Conservation (phyloP, 2,797 vertebrate species). For the Pantherophis alleghaniensis region DNA sequence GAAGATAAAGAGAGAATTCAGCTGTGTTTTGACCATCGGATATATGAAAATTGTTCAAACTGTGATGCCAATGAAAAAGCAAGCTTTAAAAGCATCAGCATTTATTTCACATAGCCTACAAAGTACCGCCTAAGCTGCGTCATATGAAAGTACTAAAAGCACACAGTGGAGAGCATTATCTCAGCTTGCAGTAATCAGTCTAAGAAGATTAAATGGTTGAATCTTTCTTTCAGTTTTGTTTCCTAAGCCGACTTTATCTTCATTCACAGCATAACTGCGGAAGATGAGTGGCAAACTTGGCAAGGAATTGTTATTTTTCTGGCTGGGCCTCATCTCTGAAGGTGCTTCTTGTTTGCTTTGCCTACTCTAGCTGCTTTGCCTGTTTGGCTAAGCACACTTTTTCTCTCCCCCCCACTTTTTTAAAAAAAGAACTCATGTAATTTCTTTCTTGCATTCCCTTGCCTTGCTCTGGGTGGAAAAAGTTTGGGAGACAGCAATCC, state of each 20-base stretch:
- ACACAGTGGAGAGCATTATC: slow-evolving; percentile 48
- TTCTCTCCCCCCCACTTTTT: not conserved
- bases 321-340: slow-evolving; percentile 21
- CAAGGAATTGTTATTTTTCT: slow-evolving; percentile 46
- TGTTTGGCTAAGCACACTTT: not conserved
- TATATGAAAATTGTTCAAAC: not conserved
- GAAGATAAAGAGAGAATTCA: not conserved
- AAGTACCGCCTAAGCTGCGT: slow-evolving; percentile 36
- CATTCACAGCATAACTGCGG: slow-evolving; percentile 14
- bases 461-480: not conserved
- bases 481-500: not conserved
- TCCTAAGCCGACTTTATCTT: slow-evolving; percentile 52
- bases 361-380: not conserved
- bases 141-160: slow-evolving; percentile 32
- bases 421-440: too few species aligned
- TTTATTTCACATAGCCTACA: slow-evolving; percentile 39
- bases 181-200: slow-evolving; percentile 53
- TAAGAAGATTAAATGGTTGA: slow-evolving; percentile 63
- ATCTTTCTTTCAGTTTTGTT: slow-evolving; percentile 52
- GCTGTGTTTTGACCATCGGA: not conserved
- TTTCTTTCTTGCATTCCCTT: not conserved
- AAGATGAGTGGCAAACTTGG: slow-evolving; percentile 44
- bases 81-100: slow-evolving; percentile 36
- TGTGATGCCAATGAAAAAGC: slow-evolving; percentile 31
- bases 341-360: slow-evolving; percentile 13